Percentiles rank a stretch among this genome's conserved stretches.
Conservation (phyloP, 2,113 vertebrate genomes). For the Herpetotheres cachinnans region DNA sequence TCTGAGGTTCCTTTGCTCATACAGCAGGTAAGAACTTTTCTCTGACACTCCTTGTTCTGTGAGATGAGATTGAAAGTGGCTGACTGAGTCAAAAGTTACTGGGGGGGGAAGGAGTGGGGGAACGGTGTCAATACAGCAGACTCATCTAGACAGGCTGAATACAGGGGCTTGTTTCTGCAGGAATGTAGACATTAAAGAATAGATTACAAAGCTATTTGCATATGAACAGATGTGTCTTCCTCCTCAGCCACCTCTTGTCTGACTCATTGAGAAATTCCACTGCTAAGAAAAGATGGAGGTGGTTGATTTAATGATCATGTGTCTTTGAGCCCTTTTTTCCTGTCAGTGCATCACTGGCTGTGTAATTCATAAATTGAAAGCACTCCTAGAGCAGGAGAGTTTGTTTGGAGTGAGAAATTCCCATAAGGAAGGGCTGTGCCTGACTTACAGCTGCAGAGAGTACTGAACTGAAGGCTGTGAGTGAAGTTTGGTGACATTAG, state of each 20-base stretch:
- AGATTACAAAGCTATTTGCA: not conserved
- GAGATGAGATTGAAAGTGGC: not conserved
- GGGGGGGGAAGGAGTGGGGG: not conserved
- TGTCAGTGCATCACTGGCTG: not conserved
- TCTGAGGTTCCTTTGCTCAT: not conserved
- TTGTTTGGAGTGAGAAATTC: not conserved
- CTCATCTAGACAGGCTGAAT: not conserved
- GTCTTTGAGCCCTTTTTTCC: not conserved
- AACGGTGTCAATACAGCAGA: not conserved
- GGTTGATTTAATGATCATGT: not conserved
- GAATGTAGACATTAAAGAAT: not conserved
- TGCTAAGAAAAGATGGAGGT: not conserved
- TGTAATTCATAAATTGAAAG: not conserved
- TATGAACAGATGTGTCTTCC: slow-evolving; percentile 1
- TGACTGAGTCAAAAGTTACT: not conserved
- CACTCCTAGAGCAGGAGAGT: not conserved
- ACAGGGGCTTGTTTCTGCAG: not conserved
- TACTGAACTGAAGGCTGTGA: not conserved
- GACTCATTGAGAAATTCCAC: slow-evolving; percentile 12
- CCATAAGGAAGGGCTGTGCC: not conserved
- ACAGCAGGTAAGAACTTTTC: not conserved
- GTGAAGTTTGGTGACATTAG: not conserved
- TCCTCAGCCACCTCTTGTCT: not conserved
- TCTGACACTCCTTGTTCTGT: not conserved
- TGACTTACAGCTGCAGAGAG: not conserved